These are phyloP conservation scores for Heptranchias perlo DNA, from an alignment of 2,113 vertebrate genomes.

Conservation along the genomic window DNA sequence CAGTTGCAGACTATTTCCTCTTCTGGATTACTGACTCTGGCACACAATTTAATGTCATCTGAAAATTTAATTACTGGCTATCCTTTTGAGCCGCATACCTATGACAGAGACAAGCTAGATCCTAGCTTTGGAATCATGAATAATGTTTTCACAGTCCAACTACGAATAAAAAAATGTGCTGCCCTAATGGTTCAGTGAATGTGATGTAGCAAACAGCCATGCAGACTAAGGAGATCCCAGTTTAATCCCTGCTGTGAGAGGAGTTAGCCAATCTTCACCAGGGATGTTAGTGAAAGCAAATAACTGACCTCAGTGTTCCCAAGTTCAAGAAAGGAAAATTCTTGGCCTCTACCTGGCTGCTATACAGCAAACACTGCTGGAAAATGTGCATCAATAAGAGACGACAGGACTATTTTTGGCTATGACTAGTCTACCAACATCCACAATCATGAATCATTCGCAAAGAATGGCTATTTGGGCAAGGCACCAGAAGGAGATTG, in stretches of 20 bases:
- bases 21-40: neutral
- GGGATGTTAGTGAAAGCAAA: neutral
- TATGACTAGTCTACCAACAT: neutral
- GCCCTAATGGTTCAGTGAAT: neutral
- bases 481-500: neutral
- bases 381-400: neutral
- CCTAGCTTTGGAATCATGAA: neutral
- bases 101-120: neutral
- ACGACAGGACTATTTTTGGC: neutral
- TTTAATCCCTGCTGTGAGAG: neutral
- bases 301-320: neutral
- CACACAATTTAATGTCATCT: neutral
- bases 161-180: neutral
- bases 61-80: neutral
- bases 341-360: neutral
- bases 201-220: neutral
- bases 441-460: neutral
- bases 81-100: neutral
- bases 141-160: neutral
- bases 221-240: neutral
- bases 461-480: neutral
- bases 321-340: neutral
- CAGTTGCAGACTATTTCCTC: neutral
- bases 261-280: neutral
- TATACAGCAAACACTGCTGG: neutral